phyloP scores from a whole-genome alignment of 2,797 vertebrate species.

The Sebastiscus albofasciatus region DNA sequence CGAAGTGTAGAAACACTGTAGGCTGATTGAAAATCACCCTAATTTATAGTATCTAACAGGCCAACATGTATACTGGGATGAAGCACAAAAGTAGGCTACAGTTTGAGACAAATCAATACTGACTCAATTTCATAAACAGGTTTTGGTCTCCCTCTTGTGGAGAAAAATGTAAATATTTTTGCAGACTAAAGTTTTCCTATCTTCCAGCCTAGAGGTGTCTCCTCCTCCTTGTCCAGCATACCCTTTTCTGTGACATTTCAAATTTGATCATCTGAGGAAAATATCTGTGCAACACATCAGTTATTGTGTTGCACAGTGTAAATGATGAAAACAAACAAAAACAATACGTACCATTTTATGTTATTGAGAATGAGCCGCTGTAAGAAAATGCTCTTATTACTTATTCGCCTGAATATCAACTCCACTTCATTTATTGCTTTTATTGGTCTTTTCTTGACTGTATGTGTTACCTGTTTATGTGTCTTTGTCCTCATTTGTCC shows the following conservation, averaged over 20 bases:
- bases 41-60: neutral
- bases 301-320: neutral
- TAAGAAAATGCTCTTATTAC: neutral
- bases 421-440: too few species aligned
- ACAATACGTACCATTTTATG: neutral
- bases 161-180: neutral
- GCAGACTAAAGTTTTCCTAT: neutral
- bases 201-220: neutral
- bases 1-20: neutral
- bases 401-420: too few species aligned
- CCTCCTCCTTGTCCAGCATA: neutral
- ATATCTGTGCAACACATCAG: neutral
- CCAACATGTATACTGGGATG: neutral
- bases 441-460: too few species aligned
- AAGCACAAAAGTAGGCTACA: neutral
- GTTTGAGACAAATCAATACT: neutral
- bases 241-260: neutral
- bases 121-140: conserved; percentile 4
- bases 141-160: conserved; percentile 67
- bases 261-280: neutral
- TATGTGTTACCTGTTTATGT: too few species aligned
- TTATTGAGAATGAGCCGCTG: neutral
- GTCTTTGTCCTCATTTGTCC: too few species aligned
- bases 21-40: neutral
- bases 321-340: neutral